Conservation (phyloP, 2,888 invertebrate species). For the Phaonia tiefii region DNA sequence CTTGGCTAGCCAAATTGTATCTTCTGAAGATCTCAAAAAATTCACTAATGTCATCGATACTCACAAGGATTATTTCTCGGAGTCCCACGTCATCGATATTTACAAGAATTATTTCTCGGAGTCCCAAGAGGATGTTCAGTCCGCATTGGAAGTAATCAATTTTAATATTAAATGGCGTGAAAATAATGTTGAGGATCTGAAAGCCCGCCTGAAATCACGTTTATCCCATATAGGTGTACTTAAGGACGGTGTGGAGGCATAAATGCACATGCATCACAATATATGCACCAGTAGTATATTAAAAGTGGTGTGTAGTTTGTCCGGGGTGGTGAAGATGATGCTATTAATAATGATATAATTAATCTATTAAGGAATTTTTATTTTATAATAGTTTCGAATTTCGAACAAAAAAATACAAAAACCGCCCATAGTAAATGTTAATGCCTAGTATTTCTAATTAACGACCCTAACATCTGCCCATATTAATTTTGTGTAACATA, state of each 20-base stretch:
- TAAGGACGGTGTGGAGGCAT: slow-evolving; percentile 5
- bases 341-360: not conserved
- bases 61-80: slow-evolving; percentile 83
- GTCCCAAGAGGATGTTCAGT: slow-evolving; percentile 85
- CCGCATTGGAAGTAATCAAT: slow-evolving; percentile 87
- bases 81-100: slow-evolving; percentile 82
- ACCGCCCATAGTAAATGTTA: slow-evolving; percentile 1
- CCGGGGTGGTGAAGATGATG: not conserved
- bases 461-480: slow-evolving; percentile 1
- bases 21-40: slow-evolving; percentile 79
- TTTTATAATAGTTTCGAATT: too few species aligned
- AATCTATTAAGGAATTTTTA: slow-evolving; percentile 21
- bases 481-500: slow-evolving; percentile 16
- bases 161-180: slow-evolving; percentile 89
- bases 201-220: slow-evolving; percentile 56
- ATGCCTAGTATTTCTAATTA: not conserved
- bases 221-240: slow-evolving; percentile 42
- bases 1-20: slow-evolving; percentile 82
- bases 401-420: not conserved
- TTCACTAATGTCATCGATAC: slow-evolving; percentile 82
- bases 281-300: too few species aligned
- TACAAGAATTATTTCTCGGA: slow-evolving; percentile 84
- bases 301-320: too few species aligned
- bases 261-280: not conserved
- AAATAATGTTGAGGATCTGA: slow-evolving; percentile 80